phyloP scores from a whole-genome alignment of 2,113 vertebrate genomes.

The Bothrops jararaca region DNA sequence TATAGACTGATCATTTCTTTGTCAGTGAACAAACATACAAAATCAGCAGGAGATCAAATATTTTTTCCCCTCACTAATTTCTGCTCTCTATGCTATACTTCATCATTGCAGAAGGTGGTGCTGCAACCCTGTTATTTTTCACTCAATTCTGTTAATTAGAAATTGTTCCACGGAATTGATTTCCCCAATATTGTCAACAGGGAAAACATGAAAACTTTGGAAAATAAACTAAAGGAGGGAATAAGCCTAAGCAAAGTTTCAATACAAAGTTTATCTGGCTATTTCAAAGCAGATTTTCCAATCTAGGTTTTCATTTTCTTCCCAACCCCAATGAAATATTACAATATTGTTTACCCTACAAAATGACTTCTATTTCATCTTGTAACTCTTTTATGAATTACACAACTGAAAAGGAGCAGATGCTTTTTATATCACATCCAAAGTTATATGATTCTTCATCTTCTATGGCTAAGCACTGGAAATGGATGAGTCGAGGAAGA shows the following conservation, averaged over 20 bases:
- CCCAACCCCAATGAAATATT: not conserved
- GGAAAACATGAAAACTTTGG: not conserved
- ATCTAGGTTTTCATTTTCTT: too few species aligned
- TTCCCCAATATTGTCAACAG: not conserved
- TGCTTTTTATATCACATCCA: too few species aligned
- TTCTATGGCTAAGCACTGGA: too few species aligned
- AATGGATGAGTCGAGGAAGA: not conserved
- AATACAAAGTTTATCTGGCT: too few species aligned
- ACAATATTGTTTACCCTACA: not conserved
- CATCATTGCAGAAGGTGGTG: not conserved
- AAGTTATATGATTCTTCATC: not conserved
- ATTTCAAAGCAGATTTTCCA: not conserved
- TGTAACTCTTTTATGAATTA: not conserved
- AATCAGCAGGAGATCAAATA: too few species aligned
- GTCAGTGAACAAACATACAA: too few species aligned
- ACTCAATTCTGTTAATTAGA: not conserved
- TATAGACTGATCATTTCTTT: too few species aligned
- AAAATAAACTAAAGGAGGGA: not conserved
- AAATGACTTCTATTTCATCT: not conserved
- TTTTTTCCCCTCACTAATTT: not conserved
- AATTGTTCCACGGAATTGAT: not conserved
- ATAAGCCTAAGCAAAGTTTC: not conserved
- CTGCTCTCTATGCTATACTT: not conserved
- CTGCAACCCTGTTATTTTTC: not conserved
- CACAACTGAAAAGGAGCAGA: not conserved